Percentiles rank a stretch among this genome's conserved stretches.
Conservation (phyloP, 2,797 vertebrate genomes). For the Malacoctenus gilli region DNA sequence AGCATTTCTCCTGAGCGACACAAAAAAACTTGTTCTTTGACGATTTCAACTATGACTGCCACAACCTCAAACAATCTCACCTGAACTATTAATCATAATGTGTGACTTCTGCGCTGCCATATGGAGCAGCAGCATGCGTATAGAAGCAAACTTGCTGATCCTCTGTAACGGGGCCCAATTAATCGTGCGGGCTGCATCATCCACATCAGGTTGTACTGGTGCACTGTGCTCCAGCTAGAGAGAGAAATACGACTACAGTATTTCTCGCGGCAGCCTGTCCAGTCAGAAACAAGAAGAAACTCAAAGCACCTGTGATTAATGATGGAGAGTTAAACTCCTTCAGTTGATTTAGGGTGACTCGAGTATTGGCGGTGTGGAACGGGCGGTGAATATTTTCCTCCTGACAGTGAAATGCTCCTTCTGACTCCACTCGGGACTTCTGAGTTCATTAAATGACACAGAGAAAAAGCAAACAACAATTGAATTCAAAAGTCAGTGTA, state of each 20-base stretch:
- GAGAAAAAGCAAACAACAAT: neutral
- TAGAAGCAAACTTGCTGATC: slow-evolving; percentile 94
- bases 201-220: slow-evolving; percentile 87
- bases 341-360: slow-evolving; percentile 53
- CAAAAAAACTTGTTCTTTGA: slow-evolving; percentile 34
- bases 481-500: too few species aligned
- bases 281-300: slow-evolving; percentile 87
- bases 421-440: neutral
- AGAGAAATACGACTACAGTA: slow-evolving; percentile 77
- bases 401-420: slow-evolving; percentile 9
- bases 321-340: slow-evolving; percentile 85
- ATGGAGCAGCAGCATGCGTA: slow-evolving; percentile 95
- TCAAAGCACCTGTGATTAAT: slow-evolving; percentile 92
- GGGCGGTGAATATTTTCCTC: slow-evolving; percentile 8
- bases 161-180: slow-evolving; percentile 93
- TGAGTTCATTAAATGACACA: neutral
- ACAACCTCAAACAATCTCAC: slow-evolving; percentile 60
- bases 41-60: slow-evolving; percentile 53
- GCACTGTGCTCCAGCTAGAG: slow-evolving; percentile 75
- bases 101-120: slow-evolving; percentile 93
- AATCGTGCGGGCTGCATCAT: slow-evolving; percentile 91
- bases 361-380: slow-evolving; percentile 8
- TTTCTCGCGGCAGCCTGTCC: slow-evolving; percentile 91
- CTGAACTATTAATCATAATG: slow-evolving; percentile 90
- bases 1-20: slow-evolving; percentile 19